Evolutionary conservation across 2,113 vertebrate genomes (phyloP), one percentile per base, ranked within the genome.

Genomic region (Amphiprion ocellaris): DNA sequence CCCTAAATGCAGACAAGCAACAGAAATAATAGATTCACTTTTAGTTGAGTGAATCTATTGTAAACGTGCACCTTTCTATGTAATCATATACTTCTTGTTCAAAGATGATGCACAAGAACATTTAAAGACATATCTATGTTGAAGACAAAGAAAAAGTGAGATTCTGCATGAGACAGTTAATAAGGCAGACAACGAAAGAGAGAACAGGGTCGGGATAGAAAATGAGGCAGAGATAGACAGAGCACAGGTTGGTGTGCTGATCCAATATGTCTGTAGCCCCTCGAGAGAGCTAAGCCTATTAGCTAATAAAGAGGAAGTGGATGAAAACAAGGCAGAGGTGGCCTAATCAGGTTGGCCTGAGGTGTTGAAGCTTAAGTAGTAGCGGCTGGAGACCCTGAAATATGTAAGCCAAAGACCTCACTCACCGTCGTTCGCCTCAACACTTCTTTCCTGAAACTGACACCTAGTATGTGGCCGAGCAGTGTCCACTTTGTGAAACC

Each of bases 211-310:
- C 41, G 56, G 52, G 60, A 49, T n/a, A 15, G 74, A 49, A 62
- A 60, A 77, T n/a, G 70, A 84, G 81, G 70, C 65, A 58, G 74
- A 78, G 71, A 82, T 64, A 55, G 62, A 84, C 41, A 52, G 70
- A 77, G 71, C 59, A 74, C 79, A 78, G 84, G 81, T 87, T 85
- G 54, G 69, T 79, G 68, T 37, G 78, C 83, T 88, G 90, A 90
- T 91, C 77, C 77, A 41, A 69, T 79, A 58, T 74, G 76, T 84
- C 64, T 69, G 54, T 1, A 39, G 24, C 65, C 91, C 77, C 86
- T 11, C 54, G 83, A 84, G 89, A 87, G 75, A 33, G 55, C 74
- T 89, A 93, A 93, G 83, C 90, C 90, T 88, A 91, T 90, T 88
- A 91, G 75, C 83, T 87, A 90, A 92, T 91, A 89, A 88, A 85